Percentiles rank a stretch among this genome's conserved stretches.
Evolutionary conservation across 2,113 vertebrate species (phyloP).

Genomic region (Pelecanus crispus): DNA sequence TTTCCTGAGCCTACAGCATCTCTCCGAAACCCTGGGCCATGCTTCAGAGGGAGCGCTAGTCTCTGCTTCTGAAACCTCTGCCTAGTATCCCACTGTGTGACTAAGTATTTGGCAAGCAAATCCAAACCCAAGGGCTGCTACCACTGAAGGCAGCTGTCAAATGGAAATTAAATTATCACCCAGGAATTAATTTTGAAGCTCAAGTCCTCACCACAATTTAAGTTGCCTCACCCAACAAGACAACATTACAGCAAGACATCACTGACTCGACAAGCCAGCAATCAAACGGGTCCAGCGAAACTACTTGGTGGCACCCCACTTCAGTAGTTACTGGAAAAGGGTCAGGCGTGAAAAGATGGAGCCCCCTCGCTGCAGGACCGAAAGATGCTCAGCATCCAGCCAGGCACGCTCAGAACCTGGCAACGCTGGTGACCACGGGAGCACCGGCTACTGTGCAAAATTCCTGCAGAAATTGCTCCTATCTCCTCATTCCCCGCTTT

Average conservation of each 20-base stretch:
- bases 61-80: background rate
- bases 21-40: background rate
- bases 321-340: background rate
- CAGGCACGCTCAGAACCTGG: background rate
- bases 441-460: background rate
- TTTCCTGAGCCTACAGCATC: background rate
- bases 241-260: background rate
- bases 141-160: background rate
- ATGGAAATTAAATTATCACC: background rate
- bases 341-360: background rate
- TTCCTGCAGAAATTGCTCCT: background rate
- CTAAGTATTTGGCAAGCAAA: background rate
- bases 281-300: background rate
- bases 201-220: background rate
- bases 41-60: background rate
- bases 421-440: background rate
- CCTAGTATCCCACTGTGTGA: background rate
- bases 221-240: background rate
- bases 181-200: background rate
- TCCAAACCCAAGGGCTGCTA: background rate
- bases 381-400: background rate
- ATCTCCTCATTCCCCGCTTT: background rate
- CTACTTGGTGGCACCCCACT: background rate
- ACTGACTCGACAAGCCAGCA: background rate
- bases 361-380: accelerated